Evolutionary conservation across 2,113 vertebrate species (phyloP).

Genomic region (Coregonus clupeaformis): DNA sequence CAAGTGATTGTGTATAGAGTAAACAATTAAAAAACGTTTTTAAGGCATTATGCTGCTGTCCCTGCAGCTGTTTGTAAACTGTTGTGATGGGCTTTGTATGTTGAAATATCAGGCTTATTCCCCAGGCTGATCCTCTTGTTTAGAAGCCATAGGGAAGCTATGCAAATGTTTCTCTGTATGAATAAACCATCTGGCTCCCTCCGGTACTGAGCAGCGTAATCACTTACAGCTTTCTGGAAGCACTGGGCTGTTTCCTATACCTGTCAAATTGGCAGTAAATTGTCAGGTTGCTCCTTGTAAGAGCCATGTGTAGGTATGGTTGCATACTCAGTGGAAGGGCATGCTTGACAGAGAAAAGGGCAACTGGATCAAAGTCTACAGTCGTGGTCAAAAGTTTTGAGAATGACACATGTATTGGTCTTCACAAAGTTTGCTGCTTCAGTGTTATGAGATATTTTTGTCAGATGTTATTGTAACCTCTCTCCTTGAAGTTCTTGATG

Average conservation of each 20-base stretch:
- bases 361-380: no score
- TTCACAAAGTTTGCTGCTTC: no score
- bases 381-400: no score
- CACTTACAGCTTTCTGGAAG: not conserved
- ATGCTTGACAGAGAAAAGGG: not conserved
- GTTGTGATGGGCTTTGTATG: no score
- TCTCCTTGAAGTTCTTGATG: no score
- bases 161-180: not conserved
- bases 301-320: not conserved
- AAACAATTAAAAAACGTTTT: no score
- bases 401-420: no score
- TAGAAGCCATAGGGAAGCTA: not conserved
- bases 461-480: no score
- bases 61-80: no score
- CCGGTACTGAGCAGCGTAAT: not conserved
- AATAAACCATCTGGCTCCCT: conserved; percentile 1
- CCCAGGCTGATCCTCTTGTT: conserved; percentile 1
- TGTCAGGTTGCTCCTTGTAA: not conserved
- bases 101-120: conserved; percentile 12
- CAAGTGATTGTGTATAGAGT: no score
- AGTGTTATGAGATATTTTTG: no score
- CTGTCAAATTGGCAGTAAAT: not conserved
- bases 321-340: not conserved
- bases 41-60: no score
- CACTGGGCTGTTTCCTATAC: not conserved